Conservation (phyloP, 2,888 invertebrate species). For the Merodon equestris region DNA sequence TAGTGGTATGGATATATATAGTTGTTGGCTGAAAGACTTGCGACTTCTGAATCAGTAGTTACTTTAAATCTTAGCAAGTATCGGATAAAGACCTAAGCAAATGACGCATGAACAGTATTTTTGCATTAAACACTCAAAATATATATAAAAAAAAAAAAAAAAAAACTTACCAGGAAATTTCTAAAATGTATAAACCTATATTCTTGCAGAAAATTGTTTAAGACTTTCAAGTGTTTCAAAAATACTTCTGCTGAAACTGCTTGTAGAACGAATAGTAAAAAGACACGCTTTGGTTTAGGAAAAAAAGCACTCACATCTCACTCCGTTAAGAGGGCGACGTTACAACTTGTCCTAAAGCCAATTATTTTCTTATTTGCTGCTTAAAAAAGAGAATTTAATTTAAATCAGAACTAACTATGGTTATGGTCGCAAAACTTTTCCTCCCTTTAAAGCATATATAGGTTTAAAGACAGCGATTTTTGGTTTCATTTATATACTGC, state of each 20-base stretch:
- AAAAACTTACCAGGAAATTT: constrained; percentile 15
- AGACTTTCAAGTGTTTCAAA: constrained; percentile 63
- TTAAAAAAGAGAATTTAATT: constrained; percentile 72
- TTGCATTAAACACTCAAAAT: constrained; percentile 64
- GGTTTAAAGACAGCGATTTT: constrained; percentile 22
- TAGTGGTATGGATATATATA: too few relatives aligned
- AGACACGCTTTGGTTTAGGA: constrained; percentile 71
- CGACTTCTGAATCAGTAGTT: too few relatives aligned
- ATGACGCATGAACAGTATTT: constrained; percentile 37
- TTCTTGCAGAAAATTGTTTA: constrained; percentile 64
- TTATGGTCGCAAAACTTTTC: constrained; percentile 40
- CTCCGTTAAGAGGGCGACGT: constrained; percentile 87
- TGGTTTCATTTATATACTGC: too few relatives aligned
- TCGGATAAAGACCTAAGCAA: too few relatives aligned
- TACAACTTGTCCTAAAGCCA: constrained; percentile 87
- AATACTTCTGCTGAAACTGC: constrained; percentile 58
- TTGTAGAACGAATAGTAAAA: constrained; percentile 69
- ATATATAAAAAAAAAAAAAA: constrained; percentile 2
- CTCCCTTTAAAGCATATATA: constrained; percentile 32
- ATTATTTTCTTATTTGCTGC: constrained; percentile 88
- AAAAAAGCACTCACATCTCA: constrained; percentile 71
- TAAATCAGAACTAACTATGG: constrained; percentile 39
- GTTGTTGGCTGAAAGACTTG: too few relatives aligned
- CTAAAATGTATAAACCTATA: constrained; percentile 13
- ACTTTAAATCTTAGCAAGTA: too few relatives aligned